Evolutionary conservation across 2,113 vertebrate genomes (phyloP), one percentile per base, ranked within the genome.

Genomic region (Mohoua ochrocephala): DNA sequence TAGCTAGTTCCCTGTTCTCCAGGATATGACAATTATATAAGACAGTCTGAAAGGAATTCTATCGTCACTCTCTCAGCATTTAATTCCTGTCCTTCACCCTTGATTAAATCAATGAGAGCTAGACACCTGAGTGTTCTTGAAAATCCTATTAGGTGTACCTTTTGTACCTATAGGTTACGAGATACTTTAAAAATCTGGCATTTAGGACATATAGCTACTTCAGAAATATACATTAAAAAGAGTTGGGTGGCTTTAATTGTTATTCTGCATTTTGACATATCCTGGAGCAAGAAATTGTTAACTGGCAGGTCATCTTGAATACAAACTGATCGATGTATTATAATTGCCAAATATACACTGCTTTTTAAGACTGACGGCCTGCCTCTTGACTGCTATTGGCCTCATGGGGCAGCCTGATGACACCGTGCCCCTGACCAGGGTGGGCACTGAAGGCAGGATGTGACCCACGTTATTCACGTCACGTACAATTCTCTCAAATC

Each of bases 381-480:
- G 15, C 4, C 37, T 33, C 20, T 37, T 74, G 39, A 12, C 10
- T 42, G 24, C 3, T 59, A 8, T 30, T 23, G 8, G 13, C 39
- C 10, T 1, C 44, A n/a, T 2, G 16, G 37, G 33, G 31, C 44
- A 74, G 27, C 17, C 11, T 39, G 24, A 6, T 1, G 0, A 24
- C 27, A 67, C 4, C 1, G 2, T 89, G 57, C 17, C 31, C 15
- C 52, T 47, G 56, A 19, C 27, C 13, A 35, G 12, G 6, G 26
- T 26, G 0, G 0, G 7, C 10, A 35, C 20, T 1, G 0, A 11
- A 47, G 19, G 41, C 9, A 54, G 33, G 30, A 52, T 65, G 5
- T 24, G 26, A 45, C 13, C 3, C 2, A 0, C 1, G 0, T 26
- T 50, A 26, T 13, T 47, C 54, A 53, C 0, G 0, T 37, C 41